Base-by-base conservation (phyloP, 2,797 vertebrate species). In the Kryptolebias ocellatus region DNA sequence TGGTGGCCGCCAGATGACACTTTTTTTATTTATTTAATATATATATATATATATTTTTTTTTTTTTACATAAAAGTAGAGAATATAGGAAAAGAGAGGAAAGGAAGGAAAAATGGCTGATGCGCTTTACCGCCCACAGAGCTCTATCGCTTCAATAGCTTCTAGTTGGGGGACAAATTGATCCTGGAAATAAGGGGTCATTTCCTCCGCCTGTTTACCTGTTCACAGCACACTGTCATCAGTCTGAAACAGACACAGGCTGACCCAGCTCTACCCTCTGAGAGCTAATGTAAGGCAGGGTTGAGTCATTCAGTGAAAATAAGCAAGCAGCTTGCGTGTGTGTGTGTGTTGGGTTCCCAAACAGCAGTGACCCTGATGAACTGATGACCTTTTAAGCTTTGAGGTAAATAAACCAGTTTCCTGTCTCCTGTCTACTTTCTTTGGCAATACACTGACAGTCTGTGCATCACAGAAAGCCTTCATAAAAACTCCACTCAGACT, bases 161-260 rank as follows among this genome's bases (percentile, higher is more conserved):
- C 80, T 89, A 82, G 80, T 88, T 70, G 81, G 77, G 74, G 76
- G 76, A 80, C 82, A 92, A 91, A 92, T 91, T 94, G 87, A 92
- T 89, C 87, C 76, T 72, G 67, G 79, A 89, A 91, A 91, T 91
- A 83, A 88, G 76, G 87, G 87, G 83, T 90, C 93, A 94, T 88
- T 92, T 87, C 83, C 82, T 81, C 81, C 53, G 82, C 72, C 86
- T 85, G 86, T 89, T 90, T 87, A 88, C 87, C 85, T 87, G 86
- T 64, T 81, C 80, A 66, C 68, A 74, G 69, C 75, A 60, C 70
- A 81, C 67, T 67, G 72, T 72, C 83, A 87, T 87, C 70, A 74
- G 31, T 68, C 24, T 69, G 67, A 60, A 61, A 72, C 72, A 59
- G 78, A 60, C 74, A 37, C 58, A 72, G 52, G 52, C 56, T 79